A percentile compares a stretch with the other conserved stretches of the same genome.
phyloP scores from a whole-genome alignment of 2,888 invertebrate species.

The Steromphala cineraria region DNA sequence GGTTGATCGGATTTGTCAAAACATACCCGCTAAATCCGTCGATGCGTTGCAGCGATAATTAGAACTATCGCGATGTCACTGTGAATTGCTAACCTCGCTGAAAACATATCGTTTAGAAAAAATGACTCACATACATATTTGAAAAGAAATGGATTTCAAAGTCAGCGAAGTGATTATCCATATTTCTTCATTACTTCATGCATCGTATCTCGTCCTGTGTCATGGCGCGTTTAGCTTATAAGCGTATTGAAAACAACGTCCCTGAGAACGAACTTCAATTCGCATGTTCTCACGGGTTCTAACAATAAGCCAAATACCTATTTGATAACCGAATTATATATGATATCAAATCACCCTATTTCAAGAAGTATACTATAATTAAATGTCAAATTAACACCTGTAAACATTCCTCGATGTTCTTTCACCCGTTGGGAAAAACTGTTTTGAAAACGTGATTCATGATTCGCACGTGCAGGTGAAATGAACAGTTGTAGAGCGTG shows the following conservation, averaged over 20 bases:
- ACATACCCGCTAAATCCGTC: neutral
- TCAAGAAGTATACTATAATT: too few species aligned
- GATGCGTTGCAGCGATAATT: neutral
- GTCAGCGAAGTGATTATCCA: neutral
- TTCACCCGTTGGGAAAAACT: too few species aligned
- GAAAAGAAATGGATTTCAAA: too few species aligned
- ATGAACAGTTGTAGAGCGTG: too few species aligned
- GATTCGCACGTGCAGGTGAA: too few species aligned
- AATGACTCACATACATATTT: too few species aligned
- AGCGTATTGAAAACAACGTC: neutral
- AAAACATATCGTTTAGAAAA: too few species aligned
- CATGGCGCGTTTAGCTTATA: neutral
- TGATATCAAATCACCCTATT: too few species aligned
- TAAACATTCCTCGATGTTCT: too few species aligned
- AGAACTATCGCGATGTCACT: neutral
- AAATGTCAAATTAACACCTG: too few species aligned
- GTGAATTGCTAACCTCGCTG: too few species aligned
- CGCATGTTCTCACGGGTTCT: neutral
- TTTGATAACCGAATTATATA: neutral
- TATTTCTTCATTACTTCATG: neutral
- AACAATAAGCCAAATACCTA: neutral
- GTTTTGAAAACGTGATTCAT: too few species aligned
- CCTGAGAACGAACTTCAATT: neutral
- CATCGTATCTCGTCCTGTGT: neutral
- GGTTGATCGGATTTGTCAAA: neutral